Evolutionary conservation across 2,113 vertebrate genomes (phyloP).

Genomic region (Corythornis cristatus): DNA sequence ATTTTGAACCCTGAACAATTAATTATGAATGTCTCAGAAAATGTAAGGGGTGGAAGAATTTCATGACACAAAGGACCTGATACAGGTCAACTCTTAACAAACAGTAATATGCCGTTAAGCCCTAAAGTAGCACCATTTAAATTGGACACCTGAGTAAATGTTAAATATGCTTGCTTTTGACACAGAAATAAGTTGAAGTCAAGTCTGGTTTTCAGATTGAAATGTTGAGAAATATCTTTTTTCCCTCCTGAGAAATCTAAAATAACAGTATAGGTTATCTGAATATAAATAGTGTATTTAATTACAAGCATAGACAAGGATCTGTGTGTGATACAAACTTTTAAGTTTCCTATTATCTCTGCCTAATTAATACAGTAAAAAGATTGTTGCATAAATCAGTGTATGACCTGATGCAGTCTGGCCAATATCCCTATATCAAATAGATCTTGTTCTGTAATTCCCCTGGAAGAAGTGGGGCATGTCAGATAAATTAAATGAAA

Average conservation of each 20-base stretch:
- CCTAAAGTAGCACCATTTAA: background rate
- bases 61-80: background rate
- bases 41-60: background rate
- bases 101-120: background rate
- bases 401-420: background rate
- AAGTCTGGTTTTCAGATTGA: background rate
- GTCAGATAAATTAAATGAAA: conserved; percentile 68
- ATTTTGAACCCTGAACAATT: background rate
- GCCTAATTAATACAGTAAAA: conserved; percentile 33
- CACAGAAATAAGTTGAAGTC: background rate
- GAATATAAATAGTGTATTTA: background rate
- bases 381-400: conserved; percentile 16
- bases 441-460: conserved; percentile 48
- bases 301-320: background rate
- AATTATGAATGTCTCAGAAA: background rate
- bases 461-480: conserved; percentile 41
- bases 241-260: background rate
- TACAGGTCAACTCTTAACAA: background rate
- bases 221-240: background rate
- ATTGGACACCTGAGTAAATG: background rate
- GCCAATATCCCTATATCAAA: conserved; percentile 12
- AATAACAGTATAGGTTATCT: background rate
- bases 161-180: background rate
- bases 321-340: background rate
- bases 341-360: background rate